Evolutionary conservation across 1,140 invertebrate species (phyloP), one percentile per base, ranked within the genome.

Genomic region (Zaprionus capensis): DNA sequence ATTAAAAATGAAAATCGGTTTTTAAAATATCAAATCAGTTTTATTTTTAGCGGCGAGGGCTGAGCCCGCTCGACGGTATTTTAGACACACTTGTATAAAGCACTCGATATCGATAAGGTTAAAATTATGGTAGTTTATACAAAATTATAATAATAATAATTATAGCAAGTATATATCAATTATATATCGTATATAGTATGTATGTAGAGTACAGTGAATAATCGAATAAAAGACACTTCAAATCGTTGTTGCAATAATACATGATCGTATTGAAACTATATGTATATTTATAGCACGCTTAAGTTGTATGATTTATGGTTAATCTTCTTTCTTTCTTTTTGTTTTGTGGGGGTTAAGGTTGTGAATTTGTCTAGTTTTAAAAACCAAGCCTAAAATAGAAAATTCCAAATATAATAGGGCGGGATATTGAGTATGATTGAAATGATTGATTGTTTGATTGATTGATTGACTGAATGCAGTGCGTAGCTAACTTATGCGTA

Each of bases 361-460:
- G 46, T 72, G 83, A 87, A 87, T 87, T 87, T 82, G 46, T 78
- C 83, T 80, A 82, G 58, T 82, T 86, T 87, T 80, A 87, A 87
- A 82, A 82, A 75, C 74, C 51, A 72, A 75, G 83, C 83, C 77
- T 87, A 87, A 87, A 87, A 87, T 80, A 75, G 83, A 87, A 87
- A 87, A 87, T 87, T 82, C 83, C 73, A 62, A 20, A 58, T 31
- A 49, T 46, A 26, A 61, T 58, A 74, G 28, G 28, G 26, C 36
- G n/a, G 26, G 36, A 44, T 9, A 38, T 44, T 17, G 46, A 38
- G 44, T 17, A 49, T 55, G 44, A 64, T 71, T 17, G 15, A 57
- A 56, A 56, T 65, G 69, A 57, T 28, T 57, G 24, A 70, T 62
- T 11, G 57, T 17, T 31, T 28, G 28, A 65, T 58, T 55, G 5